Evolutionary conservation across 2,797 vertebrate genomes (phyloP).

Genomic region (Danionella dracula): DNA sequence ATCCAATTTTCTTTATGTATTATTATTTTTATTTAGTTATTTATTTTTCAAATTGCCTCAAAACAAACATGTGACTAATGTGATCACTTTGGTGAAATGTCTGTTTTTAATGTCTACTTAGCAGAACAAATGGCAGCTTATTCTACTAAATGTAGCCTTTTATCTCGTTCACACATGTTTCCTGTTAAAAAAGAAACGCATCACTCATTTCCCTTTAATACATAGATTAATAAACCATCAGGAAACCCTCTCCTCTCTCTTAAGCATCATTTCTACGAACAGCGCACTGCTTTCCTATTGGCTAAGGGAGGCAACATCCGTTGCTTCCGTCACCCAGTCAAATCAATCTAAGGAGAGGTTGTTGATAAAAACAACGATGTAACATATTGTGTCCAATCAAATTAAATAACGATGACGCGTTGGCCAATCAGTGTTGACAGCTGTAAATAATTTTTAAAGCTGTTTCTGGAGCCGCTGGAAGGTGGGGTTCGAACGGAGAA

Average conservation of each 20-base stretch:
- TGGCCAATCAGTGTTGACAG: background rate
- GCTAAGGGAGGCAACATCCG: conserved; percentile 1
- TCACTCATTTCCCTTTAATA: background rate
- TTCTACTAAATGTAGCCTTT: background rate
- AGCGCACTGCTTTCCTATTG: conserved; percentile 4
- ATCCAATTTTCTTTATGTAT: no score
- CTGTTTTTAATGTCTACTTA: no score
- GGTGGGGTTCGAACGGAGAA: conserved; percentile 4
- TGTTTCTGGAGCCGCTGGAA: conserved; percentile 1
- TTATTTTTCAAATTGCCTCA: no score
- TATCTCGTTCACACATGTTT: background rate
- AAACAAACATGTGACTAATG: no score
- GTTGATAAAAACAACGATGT: background rate
- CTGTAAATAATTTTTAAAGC: background rate
- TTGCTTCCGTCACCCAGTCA: background rate
- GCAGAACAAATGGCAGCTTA: background rate
- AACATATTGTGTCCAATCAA: background rate
- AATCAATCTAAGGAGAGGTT: background rate
- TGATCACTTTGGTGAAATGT: no score
- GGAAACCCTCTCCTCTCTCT: no score
- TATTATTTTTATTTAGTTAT: no score
- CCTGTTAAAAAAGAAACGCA: background rate
- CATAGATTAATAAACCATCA: background rate
- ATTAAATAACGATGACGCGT: background rate
- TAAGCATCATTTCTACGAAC: no score